Base-by-base conservation (phyloP, 2,888 invertebrate species). In the Lutraria lutraria region DNA sequence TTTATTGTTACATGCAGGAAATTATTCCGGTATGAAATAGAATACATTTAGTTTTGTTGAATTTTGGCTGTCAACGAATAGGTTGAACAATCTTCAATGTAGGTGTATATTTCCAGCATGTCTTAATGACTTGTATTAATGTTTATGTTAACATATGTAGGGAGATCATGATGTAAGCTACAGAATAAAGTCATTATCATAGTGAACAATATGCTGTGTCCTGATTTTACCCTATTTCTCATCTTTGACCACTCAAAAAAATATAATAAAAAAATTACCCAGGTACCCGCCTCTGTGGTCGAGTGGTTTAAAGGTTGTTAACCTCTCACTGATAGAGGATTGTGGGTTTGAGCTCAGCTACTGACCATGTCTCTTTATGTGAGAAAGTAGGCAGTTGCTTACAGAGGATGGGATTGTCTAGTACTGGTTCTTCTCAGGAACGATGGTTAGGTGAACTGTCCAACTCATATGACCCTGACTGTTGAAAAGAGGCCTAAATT, bases 111-210 rank as follows among this genome's bases (percentile, higher is more conserved):
- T 31, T 76, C 16, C 76, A 19, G 31, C 34, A 76, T 76, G 76
- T 76, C 34, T n/a, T 72, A n/a, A 72, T 31, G 72, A 29, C 16
- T 25, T 76, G 76, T 13, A 34, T 34, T 76, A n/a, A n/a, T n/a
- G 15, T 76, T 76, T 76, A 76, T 76, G 76, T 76, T 76, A 76
- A 76, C 76, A 76, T 76, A n/a, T 76, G 76, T 76, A 76, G 76
- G 34, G 31, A 31, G 19, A 15, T 76, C 31, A 76, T 76, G 34
- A 76, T 76, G 19, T 76, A 76, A 76, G 31, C 34, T 76, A 31
- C 76, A 76, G 76, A 76, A 76, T 76, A 76, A 76, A 76, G 31
- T 76, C 76, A 76, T 76, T 76, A 76, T 76, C 76, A 76, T 76
- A 76, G 76, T 76, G 31, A 19, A 15, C 3, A 56, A 34, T 76